Conservation (phyloP, 1,140 invertebrate genomes). For the Teleogryllus occipitalis region DNA sequence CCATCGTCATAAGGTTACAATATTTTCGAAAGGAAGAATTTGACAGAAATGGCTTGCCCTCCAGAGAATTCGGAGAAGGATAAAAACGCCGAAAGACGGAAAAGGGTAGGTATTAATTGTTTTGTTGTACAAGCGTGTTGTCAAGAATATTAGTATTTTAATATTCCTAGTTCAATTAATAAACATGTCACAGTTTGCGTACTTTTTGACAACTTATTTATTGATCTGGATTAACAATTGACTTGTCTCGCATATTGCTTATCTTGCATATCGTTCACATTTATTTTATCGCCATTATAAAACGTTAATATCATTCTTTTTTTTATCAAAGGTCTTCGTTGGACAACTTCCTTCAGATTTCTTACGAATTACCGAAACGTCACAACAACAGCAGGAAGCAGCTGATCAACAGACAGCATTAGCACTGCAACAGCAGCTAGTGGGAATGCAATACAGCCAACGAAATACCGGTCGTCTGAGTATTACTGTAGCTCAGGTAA, state of each 20-base stretch:
- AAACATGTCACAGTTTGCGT: background rate
- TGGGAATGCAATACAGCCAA: constrained; percentile 43
- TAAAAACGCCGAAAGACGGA: constrained; percentile 38
- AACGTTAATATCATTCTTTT: background rate
- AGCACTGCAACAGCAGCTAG: constrained; percentile 68
- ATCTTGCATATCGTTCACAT: background rate
- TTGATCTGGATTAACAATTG: background rate
- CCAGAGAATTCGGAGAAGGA: constrained; percentile 31
- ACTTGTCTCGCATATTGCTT: background rate
- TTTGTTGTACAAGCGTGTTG: background rate
- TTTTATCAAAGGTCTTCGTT: constrained; percentile 53
- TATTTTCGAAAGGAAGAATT: background rate
- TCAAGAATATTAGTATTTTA: background rate
- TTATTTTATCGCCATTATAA: background rate
- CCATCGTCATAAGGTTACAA: too few relatives aligned
- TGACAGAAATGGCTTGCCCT: background rate
- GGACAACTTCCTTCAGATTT: constrained; percentile 76
- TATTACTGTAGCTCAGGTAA: constrained; percentile 71
- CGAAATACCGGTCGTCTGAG: constrained; percentile 64
- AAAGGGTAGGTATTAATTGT: constrained; percentile 32
- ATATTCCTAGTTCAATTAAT: background rate
- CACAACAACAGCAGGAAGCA: constrained; percentile 56
- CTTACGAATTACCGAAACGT: constrained; percentile 52
- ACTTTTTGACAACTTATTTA: background rate
- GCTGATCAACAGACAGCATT: constrained; percentile 73